Base-by-base conservation (phyloP, 2,888 invertebrate genomes). In the Acanthosoma haemorrhoidale region DNA sequence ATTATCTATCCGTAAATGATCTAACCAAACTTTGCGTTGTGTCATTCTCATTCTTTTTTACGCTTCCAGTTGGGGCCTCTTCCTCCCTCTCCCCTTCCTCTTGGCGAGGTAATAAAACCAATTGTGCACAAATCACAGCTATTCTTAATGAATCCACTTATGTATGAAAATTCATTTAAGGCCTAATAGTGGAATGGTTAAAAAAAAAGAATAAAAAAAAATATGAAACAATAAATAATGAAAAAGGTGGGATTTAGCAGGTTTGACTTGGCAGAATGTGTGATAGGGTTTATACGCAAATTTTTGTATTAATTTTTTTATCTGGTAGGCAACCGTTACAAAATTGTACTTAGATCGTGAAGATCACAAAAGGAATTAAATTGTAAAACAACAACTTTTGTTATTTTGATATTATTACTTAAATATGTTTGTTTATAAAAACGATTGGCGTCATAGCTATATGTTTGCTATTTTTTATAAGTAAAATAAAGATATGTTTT, bases 141-240 rank as follows among this genome's bases (percentile, higher is more conserved):
- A 31, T 34, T 39, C 31, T 41, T 34, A 51, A 29, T 51, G 34
- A 57, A 21, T 57, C 67, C 57, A 57, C 57, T 41, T 25, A 67
- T 15, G 32, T 29, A 51, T 57, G 29, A 36, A 67, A 57, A 34
- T 51, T 67, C 67, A 51, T 67, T 57, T 57, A 57, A 67, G 67
- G 67, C 67, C 67, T 67, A 67, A 67, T 41, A 32, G 57, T 67
- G 67, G 67, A 67, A 67, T 67, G 67, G 67, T 67, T 57, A 67
- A 67, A 41, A 57, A 21, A 32, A 32, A 67, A 32, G 34, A 60
- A 9, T 51, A 51, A 25, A 25, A 18, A 51, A 64, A 64, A 38
- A 41, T 21, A 21, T 64, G 31, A 64, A 41, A 41, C 51, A 51
- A 51, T 51, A 51, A 51, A 29, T 25, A 51, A 51, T 51, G 39